Conservation (phyloP, 1,140 invertebrate genomes). For the Alviniconcha marisindica region DNA sequence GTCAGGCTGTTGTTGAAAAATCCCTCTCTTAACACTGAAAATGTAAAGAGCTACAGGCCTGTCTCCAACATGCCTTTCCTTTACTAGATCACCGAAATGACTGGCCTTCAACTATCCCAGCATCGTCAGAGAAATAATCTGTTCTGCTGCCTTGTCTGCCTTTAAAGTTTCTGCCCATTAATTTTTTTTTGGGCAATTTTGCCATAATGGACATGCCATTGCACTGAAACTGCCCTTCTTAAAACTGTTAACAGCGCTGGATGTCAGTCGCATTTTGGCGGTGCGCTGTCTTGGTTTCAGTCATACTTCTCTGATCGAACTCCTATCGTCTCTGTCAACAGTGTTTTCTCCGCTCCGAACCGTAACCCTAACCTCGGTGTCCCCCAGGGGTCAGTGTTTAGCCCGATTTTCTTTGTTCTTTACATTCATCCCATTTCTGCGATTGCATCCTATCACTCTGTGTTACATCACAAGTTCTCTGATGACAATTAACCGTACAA, state of each 20-base stretch:
- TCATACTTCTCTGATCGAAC: neutral
- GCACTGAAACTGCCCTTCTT: constrained; percentile 14
- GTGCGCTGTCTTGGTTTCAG: neutral
- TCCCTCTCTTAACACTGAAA: neutral
- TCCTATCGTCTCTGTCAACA: neutral
- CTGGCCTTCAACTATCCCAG: neutral
- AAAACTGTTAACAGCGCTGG: neutral
- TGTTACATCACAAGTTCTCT: neutral
- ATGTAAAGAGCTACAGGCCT: constrained; percentile 6
- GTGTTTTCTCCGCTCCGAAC: neutral
- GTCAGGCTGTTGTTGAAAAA: neutral
- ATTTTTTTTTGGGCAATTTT: no score
- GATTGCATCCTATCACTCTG: neutral
- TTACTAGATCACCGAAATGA: constrained; percentile 1
- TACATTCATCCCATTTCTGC: neutral
- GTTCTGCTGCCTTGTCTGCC: neutral
- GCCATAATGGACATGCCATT: constrained; percentile 1
- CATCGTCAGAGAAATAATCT: neutral
- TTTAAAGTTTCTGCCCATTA: no score
- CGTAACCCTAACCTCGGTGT: neutral
- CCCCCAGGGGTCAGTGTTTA: neutral
- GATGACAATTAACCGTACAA: neutral
- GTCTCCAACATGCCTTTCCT: neutral
- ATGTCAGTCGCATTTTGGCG: neutral
- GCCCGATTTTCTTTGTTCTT: neutral